Conservation (phyloP, 1,140 invertebrate genomes). For the Diachasma alloeum region DNA sequence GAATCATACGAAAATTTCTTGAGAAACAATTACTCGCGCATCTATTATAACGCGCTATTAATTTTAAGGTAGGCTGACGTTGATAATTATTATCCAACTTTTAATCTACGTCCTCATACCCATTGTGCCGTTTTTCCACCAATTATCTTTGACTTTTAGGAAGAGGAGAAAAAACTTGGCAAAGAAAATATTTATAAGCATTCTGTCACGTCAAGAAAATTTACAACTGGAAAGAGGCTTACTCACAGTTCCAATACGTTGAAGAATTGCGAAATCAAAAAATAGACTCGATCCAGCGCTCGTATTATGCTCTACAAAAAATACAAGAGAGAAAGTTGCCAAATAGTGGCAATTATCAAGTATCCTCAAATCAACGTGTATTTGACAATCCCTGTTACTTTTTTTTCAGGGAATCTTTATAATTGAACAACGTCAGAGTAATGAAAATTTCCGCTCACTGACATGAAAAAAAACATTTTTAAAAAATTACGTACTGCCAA, state of each 20-base stretch:
- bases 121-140: conserved; percentile 6
- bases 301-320: not conserved
- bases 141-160: not conserved
- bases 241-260: not conserved
- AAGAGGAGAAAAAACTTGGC: not conserved
- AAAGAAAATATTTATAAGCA: not conserved
- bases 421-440: conserved; percentile 9
- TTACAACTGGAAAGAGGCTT: not conserved
- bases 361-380: not conserved
- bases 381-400: not conserved
- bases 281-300: not conserved
- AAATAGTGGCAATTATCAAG: not conserved
- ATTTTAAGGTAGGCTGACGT: conserved; percentile 42
- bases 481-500: conserved; percentile 64
- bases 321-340: not conserved
- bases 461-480: conserved; percentile 40
- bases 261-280: not conserved
- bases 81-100: conserved; percentile 31
- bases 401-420: not conserved
- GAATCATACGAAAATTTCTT: conserved; percentile 16
- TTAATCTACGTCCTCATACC: conserved; percentile 21
- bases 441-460: conserved; percentile 51
- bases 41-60: conserved; percentile 34
- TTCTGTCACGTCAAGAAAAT: not conserved
- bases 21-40: conserved; percentile 23